Percentiles rank a stretch among this genome's conserved stretches.
Conservation (phyloP, 2,113 vertebrate genomes). For the Sitta europaea region DNA sequence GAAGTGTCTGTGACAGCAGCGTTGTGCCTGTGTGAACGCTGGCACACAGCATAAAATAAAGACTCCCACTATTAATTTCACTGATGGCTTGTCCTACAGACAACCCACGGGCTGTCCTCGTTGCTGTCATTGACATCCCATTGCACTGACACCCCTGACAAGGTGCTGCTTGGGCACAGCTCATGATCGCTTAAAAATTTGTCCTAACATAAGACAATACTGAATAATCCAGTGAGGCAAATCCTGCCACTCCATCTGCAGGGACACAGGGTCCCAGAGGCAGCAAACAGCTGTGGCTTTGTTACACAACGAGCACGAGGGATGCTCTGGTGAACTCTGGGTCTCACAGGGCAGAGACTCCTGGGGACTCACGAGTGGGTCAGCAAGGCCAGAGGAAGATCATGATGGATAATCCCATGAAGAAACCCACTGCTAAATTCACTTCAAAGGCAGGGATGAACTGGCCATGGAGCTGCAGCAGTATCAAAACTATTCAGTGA, state of each 20-base stretch:
- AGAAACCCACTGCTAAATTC: background rate
- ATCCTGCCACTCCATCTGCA: background rate
- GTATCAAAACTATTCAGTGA: background rate
- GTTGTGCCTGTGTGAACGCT: background rate
- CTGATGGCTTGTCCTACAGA: background rate
- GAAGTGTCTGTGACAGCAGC: background rate
- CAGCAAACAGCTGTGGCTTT: slow-evolving; percentile 34
- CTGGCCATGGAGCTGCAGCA: background rate
- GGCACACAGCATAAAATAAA: background rate
- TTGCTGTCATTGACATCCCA: background rate
- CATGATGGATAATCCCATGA: too few relatives aligned
- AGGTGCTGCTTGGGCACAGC: background rate
- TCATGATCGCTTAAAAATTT: slow-evolving; percentile 4
- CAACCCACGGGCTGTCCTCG: background rate
- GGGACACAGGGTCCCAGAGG: background rate
- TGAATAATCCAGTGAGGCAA: slow-evolving; percentile 16
- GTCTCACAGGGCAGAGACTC: background rate
- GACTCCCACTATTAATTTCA: background rate
- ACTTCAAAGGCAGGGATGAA: background rate
- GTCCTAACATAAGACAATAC: background rate
- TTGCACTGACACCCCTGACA: background rate
- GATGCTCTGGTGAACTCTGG: background rate
- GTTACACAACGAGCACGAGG: background rate
- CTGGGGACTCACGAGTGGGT: background rate
- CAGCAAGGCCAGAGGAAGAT: background rate